Base-by-base conservation (phyloP, 2,888 invertebrate species). In the Clanis bilineata region DNA sequence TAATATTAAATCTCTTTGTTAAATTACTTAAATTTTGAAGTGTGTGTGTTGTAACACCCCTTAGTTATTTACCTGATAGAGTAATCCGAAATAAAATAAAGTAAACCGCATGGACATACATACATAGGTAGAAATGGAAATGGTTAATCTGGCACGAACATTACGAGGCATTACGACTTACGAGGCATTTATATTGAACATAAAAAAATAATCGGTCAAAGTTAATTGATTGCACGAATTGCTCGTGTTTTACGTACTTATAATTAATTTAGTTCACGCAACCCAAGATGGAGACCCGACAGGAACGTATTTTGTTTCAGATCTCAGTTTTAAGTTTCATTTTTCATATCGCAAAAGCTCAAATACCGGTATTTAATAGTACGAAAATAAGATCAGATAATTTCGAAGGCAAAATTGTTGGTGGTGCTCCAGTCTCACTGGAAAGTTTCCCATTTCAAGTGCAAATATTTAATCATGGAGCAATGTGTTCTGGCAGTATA, bases 401-500 rank as follows among this genome's bases (percentile, higher is more conserved):
- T 21, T 7, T 59, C n/a, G 59, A 59, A 38, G 59, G 22, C 18
- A 85, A 77, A 59, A 79, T 89, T n/a, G 73, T 89, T 1, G 83
- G 83, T 1, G 88, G 89, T 0, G 45, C 43, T 1, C 60, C 74
- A 0, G 80, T 79, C 5, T 32, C 62, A 0, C 59, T 86, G 15
- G 74, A 78, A 12, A 60, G 58, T 1, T 83, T 75, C 58, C 88
- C 89, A 0, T 80, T 70, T 55, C 72, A 82, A 1, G 81, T 77
- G 0, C 79, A 85, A 61, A 74, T 90, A 54, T 83, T 79, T 39
- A 89, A 88, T 62, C 58, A 63, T 6, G 86, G 83, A 0, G 62
- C 77, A 0, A 63, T 88, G 39, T 89, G 89, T 62, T 82, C 82
- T 5, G 88, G 85, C 0, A 78, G 74, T 0, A 83, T 90, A 6